Conservation (phyloP, 2,113 vertebrate species). For the Ivindomyrus marchei region DNA sequence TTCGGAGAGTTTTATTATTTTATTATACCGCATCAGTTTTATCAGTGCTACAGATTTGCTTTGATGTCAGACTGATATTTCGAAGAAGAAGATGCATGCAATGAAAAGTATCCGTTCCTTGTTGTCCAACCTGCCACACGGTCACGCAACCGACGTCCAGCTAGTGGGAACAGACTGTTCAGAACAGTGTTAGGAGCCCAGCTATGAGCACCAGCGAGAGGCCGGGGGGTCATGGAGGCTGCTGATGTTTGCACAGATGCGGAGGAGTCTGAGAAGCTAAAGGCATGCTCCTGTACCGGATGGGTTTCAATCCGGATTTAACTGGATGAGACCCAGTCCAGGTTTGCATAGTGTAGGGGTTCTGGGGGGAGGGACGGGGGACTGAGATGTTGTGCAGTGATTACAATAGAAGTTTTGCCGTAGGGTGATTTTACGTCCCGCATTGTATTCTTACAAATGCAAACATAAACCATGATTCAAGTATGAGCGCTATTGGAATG, state of each 20-base stretch:
- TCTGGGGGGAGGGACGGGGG: not conserved
- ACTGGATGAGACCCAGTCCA: not conserved
- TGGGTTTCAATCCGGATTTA: not conserved
- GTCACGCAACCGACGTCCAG: not conserved
- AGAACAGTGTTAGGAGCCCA: not conserved
- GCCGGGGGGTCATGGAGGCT: not conserved
- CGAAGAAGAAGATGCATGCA: not conserved
- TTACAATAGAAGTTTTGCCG: not conserved
- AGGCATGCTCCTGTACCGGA: not conserved
- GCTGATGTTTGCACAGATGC: slow-evolving; percentile 17
- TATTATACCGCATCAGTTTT: not conserved
- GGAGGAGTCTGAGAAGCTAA: not conserved
- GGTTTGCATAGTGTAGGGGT: not conserved
- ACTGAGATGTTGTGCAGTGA: not conserved
- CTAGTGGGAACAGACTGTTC: slow-evolving; percentile 4
- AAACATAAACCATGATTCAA: not conserved
- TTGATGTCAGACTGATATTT: slow-evolving; percentile 14
- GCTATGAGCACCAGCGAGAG: not conserved
- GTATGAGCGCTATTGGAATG: not conserved
- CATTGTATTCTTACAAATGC: not conserved
- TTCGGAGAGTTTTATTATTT: not conserved
- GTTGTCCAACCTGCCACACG: not conserved
- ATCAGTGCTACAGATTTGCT: slow-evolving; percentile 20
- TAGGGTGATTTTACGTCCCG: not conserved
- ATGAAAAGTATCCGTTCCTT: slow-evolving; percentile 2